phyloP scores from a whole-genome alignment of 1,140 invertebrate species.

The Drosophila nigrodunni region DNA sequence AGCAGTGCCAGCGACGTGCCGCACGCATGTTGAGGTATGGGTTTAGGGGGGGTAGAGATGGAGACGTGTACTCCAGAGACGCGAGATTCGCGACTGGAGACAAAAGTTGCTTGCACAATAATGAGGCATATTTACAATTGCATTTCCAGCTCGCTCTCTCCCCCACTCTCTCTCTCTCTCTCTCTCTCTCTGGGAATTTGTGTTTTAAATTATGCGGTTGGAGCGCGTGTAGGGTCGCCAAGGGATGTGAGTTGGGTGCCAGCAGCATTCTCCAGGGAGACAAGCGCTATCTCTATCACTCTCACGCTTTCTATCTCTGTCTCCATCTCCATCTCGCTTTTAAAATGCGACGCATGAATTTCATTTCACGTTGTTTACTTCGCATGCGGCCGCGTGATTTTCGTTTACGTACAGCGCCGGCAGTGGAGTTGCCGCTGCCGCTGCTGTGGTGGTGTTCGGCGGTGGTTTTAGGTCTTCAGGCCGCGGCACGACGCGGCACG shows the following conservation, averaged over 20 bases:
- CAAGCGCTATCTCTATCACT: no score
- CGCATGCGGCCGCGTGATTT: constrained; percentile 78
- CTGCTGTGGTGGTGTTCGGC: not conserved
- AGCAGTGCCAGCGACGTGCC: constrained; percentile 14
- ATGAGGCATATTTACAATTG: constrained; percentile 76
- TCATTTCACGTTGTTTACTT: constrained; percentile 82
- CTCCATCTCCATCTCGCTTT: constrained; percentile 45
- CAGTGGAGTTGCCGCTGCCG: constrained; percentile 1
- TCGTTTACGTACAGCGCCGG: constrained; percentile 54
- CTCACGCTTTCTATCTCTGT: no score
- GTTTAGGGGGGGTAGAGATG: no score
- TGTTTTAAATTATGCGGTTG: constrained; percentile 78
- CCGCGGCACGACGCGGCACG: constrained; percentile 73
- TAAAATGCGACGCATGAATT: constrained; percentile 81
- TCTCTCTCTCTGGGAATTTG: constrained; percentile 54
- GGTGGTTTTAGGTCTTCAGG: constrained; percentile 30
- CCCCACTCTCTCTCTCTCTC: not conserved
- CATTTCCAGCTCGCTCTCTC: constrained; percentile 24
- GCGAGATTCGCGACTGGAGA: not conserved
- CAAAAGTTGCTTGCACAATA: constrained; percentile 54
- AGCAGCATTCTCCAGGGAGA: no score
- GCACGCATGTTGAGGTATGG: not conserved
- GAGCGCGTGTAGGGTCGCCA: constrained; percentile 34
- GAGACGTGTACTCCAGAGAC: not conserved
- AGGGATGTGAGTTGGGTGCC: not conserved